Evolutionary conservation across 2,797 vertebrate genomes (phyloP).

Genomic region (Alexandromys oeconomus): DNA sequence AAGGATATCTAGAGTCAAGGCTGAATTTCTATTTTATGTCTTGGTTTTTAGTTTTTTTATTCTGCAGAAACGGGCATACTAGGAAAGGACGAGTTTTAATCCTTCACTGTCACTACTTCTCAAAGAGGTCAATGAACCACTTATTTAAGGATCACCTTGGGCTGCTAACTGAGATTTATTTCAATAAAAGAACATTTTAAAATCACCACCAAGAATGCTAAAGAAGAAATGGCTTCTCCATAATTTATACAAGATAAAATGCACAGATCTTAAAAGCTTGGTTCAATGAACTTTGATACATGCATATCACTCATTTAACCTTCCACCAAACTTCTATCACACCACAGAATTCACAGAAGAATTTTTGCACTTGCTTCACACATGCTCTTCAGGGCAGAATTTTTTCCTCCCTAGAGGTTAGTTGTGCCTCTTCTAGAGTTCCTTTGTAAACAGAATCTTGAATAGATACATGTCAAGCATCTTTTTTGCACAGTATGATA

Average conservation of each 20-base stretch:
- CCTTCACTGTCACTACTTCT: not conserved
- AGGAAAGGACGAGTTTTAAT: slow-evolving; percentile 11
- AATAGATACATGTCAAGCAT: not conserved
- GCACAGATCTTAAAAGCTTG: not conserved
- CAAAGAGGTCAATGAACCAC: slow-evolving; percentile 24
- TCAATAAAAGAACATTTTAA: not conserved
- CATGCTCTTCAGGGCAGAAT: not conserved
- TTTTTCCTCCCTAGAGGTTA: not conserved
- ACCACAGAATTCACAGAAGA: not conserved
- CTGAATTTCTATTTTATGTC: not conserved
- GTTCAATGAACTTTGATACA: slow-evolving; percentile 35
- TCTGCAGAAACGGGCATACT: not conserved
- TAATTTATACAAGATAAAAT: slow-evolving; percentile 45
- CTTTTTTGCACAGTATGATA: not conserved
- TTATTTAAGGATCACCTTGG: not conserved
- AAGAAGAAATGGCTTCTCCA: not conserved
- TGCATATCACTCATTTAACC: not conserved
- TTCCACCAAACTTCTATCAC: not conserved
- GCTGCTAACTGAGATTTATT: slow-evolving; percentile 11
- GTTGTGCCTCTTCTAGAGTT: not conserved
- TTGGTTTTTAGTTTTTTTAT: not conserved
- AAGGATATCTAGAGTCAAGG: not conserved
- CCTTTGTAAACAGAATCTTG: not conserved
- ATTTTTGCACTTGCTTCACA: not conserved
- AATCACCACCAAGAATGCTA: slow-evolving; percentile 15